A percentile compares a stretch with the other conserved stretches of the same genome.
Evolutionary conservation across 2,888 invertebrate species (phyloP).

Genomic region (Melanophora roralis): DNA sequence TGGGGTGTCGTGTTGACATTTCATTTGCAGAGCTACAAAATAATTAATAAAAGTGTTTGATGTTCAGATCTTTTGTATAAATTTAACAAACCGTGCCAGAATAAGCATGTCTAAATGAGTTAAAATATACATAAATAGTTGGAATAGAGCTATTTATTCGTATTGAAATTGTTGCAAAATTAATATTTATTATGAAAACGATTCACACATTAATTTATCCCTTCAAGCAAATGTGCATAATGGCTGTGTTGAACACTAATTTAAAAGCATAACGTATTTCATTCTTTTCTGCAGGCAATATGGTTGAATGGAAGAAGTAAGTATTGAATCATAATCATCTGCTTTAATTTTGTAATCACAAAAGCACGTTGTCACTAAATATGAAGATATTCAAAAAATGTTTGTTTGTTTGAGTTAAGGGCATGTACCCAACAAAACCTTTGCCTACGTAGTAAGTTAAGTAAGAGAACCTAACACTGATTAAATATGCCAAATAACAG

Average conservation of each 20-base stretch:
- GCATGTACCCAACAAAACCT: too few relatives aligned
- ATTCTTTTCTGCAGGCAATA: not conserved
- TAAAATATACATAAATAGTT: not conserved
- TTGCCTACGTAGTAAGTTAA: too few relatives aligned
- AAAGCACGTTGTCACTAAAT: too few relatives aligned
- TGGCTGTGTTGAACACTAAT: not conserved
- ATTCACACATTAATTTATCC: not conserved
- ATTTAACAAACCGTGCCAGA: constrained; percentile 27
- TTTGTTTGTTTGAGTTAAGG: too few relatives aligned
- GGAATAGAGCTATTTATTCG: not conserved
- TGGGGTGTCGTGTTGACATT: constrained; percentile 23
- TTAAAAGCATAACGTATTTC: constrained; percentile 33
- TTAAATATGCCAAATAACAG: too few relatives aligned
- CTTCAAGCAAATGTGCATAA: not conserved
- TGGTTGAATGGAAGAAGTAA: not conserved
- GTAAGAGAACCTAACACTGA: too few relatives aligned
- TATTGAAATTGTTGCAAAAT: constrained; percentile 25
- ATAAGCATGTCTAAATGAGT: constrained; percentile 25
- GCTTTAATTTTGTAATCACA: too few relatives aligned
- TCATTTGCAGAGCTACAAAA: constrained; percentile 7
- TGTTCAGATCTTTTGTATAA: constrained; percentile 37
- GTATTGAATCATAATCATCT: too few relatives aligned
- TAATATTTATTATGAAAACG: constrained; percentile 42
- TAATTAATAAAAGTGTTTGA: constrained; percentile 12
- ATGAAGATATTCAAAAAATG: too few relatives aligned